phyloP scores from a whole-genome alignment of 37 sponge, comb jelly and placozoan species.

The Haliclona indistincta region DNA sequence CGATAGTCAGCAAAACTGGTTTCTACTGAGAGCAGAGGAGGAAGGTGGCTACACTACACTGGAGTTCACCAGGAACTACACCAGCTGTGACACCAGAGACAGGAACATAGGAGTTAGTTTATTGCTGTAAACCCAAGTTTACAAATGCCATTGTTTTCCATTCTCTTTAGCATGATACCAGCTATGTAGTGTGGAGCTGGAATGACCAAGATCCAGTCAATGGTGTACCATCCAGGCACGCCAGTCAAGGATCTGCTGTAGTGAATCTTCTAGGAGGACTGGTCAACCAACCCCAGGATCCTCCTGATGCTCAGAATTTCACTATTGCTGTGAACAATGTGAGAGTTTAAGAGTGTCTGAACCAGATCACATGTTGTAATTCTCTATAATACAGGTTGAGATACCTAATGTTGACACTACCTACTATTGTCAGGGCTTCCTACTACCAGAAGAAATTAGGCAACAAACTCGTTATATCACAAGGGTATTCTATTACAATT shows the following conservation, averaged over 20 bases:
- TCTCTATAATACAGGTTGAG: slow-evolving; percentile 27
- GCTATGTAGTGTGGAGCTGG: slow-evolving; percentile 34
- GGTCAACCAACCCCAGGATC: slow-evolving; percentile 5
- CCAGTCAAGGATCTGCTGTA: slow-evolving; percentile 7
- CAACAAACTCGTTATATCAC: slow-evolving; percentile 22
- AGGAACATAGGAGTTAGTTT: slow-evolving; percentile 12
- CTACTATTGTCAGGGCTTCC: slow-evolving; percentile 55
- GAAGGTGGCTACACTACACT: slow-evolving; percentile 63
- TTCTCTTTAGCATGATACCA: slow-evolving; percentile 24
- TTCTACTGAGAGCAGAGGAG: slow-evolving; percentile 36
- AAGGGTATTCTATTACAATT: slow-evolving; percentile 14
- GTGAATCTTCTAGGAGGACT: slow-evolving; percentile 36
- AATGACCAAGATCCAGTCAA: slow-evolving; percentile 5
- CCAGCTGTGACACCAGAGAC: slow-evolving; percentile 46
- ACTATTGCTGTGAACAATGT: slow-evolving; percentile 29
- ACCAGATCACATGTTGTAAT: no score
- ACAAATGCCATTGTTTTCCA: no score
- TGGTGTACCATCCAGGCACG: background rate
- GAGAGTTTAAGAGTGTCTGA: no score
- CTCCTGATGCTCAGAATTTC: slow-evolving; percentile 7
- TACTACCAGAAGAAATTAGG: slow-evolving; percentile 25
- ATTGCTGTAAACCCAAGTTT: no score
- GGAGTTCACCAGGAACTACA: slow-evolving; percentile 51
- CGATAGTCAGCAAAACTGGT: slow-evolving; percentile 49
- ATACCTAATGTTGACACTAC: slow-evolving; percentile 52